These are phyloP conservation scores for Maccullochella peelii DNA, from an alignment of 2,113 vertebrate genomes.

Conservation along the genomic window DNA sequence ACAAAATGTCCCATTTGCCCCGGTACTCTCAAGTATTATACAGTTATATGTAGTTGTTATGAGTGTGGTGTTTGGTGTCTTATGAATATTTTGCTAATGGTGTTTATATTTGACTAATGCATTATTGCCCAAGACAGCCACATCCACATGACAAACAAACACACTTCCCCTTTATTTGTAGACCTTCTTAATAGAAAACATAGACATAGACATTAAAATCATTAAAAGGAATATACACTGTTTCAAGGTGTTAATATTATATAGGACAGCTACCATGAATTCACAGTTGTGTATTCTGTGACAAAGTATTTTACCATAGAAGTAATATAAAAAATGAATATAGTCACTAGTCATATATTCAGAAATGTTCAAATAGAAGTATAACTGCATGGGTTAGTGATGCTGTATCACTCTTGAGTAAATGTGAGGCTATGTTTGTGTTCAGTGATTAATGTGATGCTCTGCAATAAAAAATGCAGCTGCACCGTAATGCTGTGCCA, in stretches of 20 bases:
- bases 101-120: neutral
- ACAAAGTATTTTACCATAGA: too few relatives aligned
- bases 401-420: constrained; percentile 3
- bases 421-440: neutral
- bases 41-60: neutral
- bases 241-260: neutral
- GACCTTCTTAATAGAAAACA: neutral
- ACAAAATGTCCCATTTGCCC: neutral
- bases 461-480: neutral
- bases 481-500: neutral
- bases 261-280: neutral
- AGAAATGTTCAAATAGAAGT: neutral
- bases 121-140: neutral
- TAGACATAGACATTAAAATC: neutral
- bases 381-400: neutral
- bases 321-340: neutral
- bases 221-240: neutral
- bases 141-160: constrained; percentile 2
- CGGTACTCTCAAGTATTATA: neutral
- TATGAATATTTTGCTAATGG: neutral
- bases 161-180: neutral
- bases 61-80: neutral
- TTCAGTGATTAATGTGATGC: neutral
- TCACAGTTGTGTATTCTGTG: neutral
- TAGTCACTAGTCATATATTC: neutral